Base-by-base conservation (phyloP, 2,113 vertebrate genomes). In the Catagonus wagneri region DNA sequence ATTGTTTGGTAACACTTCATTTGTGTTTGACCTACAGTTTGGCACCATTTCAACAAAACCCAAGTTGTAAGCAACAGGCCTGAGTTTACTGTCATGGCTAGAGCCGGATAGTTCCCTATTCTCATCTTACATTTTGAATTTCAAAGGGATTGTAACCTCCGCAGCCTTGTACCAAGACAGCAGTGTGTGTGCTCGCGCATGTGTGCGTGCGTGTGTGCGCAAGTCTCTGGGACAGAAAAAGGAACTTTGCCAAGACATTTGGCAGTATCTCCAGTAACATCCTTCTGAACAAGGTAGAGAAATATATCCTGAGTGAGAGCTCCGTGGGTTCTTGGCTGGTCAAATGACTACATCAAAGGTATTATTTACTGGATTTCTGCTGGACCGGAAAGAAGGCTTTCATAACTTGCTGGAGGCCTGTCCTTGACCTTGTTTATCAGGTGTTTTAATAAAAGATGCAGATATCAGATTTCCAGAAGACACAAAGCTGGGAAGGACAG, bases 201-300 rank as follows among this genome's bases (percentile, higher is more conserved):
- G 36, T 32, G 11, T 44, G 36, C 12, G 23, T 56, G 63, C 15
- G 27, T 14, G 58, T 25, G 32, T 29, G 29, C 56, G 56, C 56
- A 58, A 54, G 16, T 3, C 12, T 66, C 12, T 27, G 7, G 29
- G 60, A 10, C 74, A 17, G 27, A 58, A 66, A 56, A 83, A 72
- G 23, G 39, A 68, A 79, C 66, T 95, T 93, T 85, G 20, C 78
- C 50, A 60, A 96, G 76, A 36, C 34, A 25, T 63, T n/a, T 68
- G 68, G 13, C 63, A 72, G 14, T 71, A 32, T 91, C 27, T 79
- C 15, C 12, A 68, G 0, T 54, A 65, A 90, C 60, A 71, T 69
- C 76, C 34, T 87, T 58, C 20, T 36, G 69, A 39, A 56, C 58
- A 58, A n/a, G 19, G 61, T 68, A 29, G 63, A 87, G 27, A 66